Conservation (phyloP, 2,797 vertebrate genomes). For the Clarias fuscus region DNA sequence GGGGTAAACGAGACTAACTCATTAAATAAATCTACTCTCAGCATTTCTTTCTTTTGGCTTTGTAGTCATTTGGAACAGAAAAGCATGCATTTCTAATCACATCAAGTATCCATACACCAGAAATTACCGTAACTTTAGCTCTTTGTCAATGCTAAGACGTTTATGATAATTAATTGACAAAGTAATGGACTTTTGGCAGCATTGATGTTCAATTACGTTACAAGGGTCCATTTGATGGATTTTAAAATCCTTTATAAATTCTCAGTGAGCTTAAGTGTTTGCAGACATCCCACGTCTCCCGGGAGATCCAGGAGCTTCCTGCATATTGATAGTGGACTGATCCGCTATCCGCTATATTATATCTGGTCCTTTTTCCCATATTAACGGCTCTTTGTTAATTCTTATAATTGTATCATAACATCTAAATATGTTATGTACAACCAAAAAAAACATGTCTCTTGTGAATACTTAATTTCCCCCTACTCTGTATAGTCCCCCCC, state of each 20-base stretch:
- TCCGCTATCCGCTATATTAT: no score
- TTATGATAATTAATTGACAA: no score
- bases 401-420: no score
- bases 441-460: not conserved
- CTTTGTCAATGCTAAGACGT: not conserved
- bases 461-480: not conserved
- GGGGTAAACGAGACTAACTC: no score
- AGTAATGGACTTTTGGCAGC: not conserved
- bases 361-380: no score
- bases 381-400: no score
- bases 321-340: no score
- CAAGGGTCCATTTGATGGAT: not conserved
- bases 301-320: no score
- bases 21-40: no score
- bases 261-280: not conserved
- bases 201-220: not conserved
- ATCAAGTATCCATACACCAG: not conserved
- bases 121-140: not conserved
- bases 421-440: not conserved
- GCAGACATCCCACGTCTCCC: not conserved
- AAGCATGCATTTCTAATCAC: not conserved
- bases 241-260: not conserved
- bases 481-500: not conserved
- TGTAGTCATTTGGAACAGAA: not conserved
- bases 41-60: not conserved